Conservation (phyloP, 2,888 invertebrate species). For the Aphelenchoides bicaudatus region DNA sequence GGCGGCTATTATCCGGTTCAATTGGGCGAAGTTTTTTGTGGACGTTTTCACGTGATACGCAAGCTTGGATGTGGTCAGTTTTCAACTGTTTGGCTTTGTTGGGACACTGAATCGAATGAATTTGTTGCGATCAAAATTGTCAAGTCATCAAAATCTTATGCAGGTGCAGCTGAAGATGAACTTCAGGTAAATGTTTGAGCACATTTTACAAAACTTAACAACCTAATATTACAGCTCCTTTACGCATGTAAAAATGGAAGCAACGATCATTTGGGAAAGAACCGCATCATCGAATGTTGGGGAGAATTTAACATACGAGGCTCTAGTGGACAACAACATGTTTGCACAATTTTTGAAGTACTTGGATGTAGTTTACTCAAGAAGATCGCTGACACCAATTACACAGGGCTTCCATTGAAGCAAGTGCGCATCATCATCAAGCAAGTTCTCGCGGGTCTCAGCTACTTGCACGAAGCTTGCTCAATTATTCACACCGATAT, state of each 20-base stretch:
- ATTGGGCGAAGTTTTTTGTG: constrained; percentile 90
- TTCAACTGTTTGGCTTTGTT: constrained; percentile 98
- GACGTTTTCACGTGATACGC: constrained; percentile 83
- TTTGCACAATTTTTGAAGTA: constrained; percentile 62
- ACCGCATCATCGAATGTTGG: background rate
- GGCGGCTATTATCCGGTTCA: constrained; percentile 95
- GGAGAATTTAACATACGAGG: constrained; percentile 98
- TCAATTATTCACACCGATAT: constrained; percentile 74
- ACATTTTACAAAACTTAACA: background rate
- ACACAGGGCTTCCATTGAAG: constrained; percentile 88
- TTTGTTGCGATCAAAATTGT: constrained; percentile 98
- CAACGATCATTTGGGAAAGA: constrained; percentile 2
- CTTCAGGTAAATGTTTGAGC: constrained; percentile 74
- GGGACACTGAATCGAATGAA: constrained; percentile 73
- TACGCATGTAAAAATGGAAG: background rate
- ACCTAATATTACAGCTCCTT: background rate
- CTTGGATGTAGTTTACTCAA: constrained; percentile 95
- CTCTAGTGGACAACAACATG: constrained; percentile 81
- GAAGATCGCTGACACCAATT: constrained; percentile 94
- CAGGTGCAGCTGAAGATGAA: constrained; percentile 97
- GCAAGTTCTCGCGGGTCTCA: constrained; percentile 77
- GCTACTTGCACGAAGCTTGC: constrained; percentile 95
- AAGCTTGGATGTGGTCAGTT: constrained; percentile 98
- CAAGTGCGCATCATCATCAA: constrained; percentile 92
- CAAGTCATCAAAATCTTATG: constrained; percentile 96